Base-by-base conservation (phyloP, 2,888 invertebrate species). In the Cabera pusaria region DNA sequence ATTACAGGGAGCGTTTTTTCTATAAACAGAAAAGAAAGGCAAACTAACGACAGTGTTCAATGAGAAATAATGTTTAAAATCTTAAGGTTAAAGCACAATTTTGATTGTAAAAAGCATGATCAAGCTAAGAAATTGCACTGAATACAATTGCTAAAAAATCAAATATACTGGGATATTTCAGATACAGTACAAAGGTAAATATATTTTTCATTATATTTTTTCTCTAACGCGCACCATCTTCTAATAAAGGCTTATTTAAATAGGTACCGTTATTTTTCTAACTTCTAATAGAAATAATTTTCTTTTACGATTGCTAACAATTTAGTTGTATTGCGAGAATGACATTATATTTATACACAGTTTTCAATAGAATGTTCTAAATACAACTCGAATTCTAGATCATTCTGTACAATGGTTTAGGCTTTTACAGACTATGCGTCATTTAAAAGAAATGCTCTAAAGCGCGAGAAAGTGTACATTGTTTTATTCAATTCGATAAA, bases 241-340 rank as follows among this genome's bases (percentile, higher is more conserved):
- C 56, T 61, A 49, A 63, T 69, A 61, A 83, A 87, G 77, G 82
- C 77, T 76, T 73, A 71, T 50, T 66, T 71, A 63, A 67, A 70
- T 82, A 82, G 83, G 81, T 86, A 84, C 83, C 72, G 72, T 75
- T 72, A 58, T 50, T 59, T 46, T 33, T 59, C 62, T 63, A 66
- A 48, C 43, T 49, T 40, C 62, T 65, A 66, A 56, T 44, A 59
- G 36, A 46, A 49, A 55, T 49, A 55, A 50, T 49, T 45, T 31
- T 37, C 23, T 47, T 40, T 44, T 35, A 34, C 37, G 44, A 24
- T 44, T 28, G 37, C 46, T 44, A 49, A 29, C 36, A 31, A 17
- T 14, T 23, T 36, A 34, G 4, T 14, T 35, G 42, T 33, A 38
- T 42, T 42, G 37, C 17, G 29, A 38, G 27, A 37, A 17, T 26